Evolutionary conservation across 2,888 invertebrate species (phyloP).

Genomic region (Chymomyza fuscimana): DNA sequence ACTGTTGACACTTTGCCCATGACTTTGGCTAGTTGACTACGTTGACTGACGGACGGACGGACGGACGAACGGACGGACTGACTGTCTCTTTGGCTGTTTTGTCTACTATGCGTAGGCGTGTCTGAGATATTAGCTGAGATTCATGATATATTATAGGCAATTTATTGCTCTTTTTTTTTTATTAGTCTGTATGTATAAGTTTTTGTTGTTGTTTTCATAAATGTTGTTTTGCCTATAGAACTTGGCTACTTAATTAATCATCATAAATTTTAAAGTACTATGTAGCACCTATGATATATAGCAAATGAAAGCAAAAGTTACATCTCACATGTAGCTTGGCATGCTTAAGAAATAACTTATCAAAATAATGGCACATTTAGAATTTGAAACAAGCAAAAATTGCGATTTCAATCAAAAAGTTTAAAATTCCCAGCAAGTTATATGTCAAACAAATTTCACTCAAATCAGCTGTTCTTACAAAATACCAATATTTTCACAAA

Average conservation of each 20-base stretch:
- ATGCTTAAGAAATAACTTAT: background rate
- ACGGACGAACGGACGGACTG: too few species aligned
- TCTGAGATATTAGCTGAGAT: constrained; percentile 25
- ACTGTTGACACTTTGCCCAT: background rate
- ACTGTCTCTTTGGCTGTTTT: background rate
- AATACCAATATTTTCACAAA: too few species aligned
- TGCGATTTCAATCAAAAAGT: background rate
- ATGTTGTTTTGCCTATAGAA: background rate
- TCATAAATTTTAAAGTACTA: background rate
- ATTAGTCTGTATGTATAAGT: too few species aligned
- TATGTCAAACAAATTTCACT: too few species aligned
- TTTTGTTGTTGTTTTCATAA: background rate
- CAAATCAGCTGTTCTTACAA: too few species aligned
- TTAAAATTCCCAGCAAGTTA: too few species aligned
- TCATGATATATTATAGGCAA: background rate
- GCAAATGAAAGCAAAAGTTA: background rate
- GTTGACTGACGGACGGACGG: too few species aligned
- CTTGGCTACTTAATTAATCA: background rate
- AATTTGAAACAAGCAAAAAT: background rate
- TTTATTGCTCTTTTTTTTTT: background rate
- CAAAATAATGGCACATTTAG: background rate
- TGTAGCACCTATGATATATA: background rate
- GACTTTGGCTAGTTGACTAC: background rate
- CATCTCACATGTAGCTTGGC: background rate
- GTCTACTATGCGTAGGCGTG: constrained; percentile 28